These are phyloP conservation scores for Geotrupes spiniger DNA, from an alignment of 2,888 invertebrate genomes.

Conservation along the genomic window DNA sequence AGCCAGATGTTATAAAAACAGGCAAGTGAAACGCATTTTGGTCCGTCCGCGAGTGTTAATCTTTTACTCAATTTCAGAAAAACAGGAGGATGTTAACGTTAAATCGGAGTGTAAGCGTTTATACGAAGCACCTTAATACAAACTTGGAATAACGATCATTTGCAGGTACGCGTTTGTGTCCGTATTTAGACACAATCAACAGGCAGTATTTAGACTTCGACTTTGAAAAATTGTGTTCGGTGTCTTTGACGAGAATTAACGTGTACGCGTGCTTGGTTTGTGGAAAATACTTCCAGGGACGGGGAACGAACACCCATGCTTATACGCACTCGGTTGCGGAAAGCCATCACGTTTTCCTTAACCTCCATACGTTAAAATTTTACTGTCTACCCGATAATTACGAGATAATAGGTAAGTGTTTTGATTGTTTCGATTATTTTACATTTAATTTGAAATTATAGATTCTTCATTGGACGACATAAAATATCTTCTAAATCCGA, in stretches of 20 bases:
- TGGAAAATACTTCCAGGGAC: slow-evolving; percentile 97
- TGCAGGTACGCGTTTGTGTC: slow-evolving; percentile 62
- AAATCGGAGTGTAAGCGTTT: not conserved
- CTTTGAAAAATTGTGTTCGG: slow-evolving; percentile 98
- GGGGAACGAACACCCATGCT: slow-evolving; percentile 97
- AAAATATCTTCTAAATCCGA: slow-evolving; percentile 97
- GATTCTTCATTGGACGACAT: slow-evolving; percentile 97
- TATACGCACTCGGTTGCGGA: slow-evolving; percentile 99
- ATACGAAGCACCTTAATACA: not conserved
- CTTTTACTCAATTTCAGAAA: not conserved
- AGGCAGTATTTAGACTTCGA: slow-evolving; percentile 97
- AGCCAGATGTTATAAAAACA: not conserved
- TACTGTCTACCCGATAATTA: slow-evolving; percentile 99
- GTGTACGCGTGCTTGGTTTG: slow-evolving; percentile 99
- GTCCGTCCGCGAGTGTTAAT: not conserved
- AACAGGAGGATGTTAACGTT: not conserved
- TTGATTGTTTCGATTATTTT: slow-evolving; percentile 1
- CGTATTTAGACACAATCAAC: slow-evolving; percentile 97
- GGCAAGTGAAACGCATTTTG: not conserved
- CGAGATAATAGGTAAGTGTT: slow-evolving; percentile 85
- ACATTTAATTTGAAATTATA: slow-evolving; percentile 43
- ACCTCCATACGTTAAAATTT: slow-evolving; percentile 93
- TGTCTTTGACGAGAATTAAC: slow-evolving; percentile 96
- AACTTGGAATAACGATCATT: not conserved
- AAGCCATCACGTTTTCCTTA: slow-evolving; percentile 96